A percentile compares a stretch with the other conserved stretches of the same genome.
Conservation (phyloP, 2,113 vertebrate species). For the Corythoichthys intestinalis region DNA sequence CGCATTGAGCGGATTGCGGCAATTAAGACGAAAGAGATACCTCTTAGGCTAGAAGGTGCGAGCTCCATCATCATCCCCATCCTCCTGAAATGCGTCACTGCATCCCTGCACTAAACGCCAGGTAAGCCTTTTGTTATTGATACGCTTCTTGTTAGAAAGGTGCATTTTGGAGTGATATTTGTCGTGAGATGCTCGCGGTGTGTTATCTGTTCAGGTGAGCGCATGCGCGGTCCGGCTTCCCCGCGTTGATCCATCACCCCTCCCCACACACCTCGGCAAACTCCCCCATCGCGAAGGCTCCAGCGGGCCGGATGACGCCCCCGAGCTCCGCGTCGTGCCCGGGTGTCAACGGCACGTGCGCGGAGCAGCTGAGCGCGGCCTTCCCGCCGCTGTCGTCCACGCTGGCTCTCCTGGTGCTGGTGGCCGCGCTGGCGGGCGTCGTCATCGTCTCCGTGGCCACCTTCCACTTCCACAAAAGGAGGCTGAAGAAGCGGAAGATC, state of each 20-base stretch:
- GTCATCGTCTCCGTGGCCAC: constrained; percentile 91
- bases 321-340: constrained; percentile 78
- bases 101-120: constrained; percentile 39
- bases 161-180: not conserved
- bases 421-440: constrained; percentile 87
- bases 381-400: constrained; percentile 92
- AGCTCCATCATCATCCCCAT: constrained; percentile 35
- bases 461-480: constrained; percentile 93
- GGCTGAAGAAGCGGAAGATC: constrained; percentile 95
- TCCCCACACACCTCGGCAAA: not conserved
- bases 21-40: constrained; percentile 15
- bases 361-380: constrained; percentile 80
- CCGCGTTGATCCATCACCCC: constrained; percentile 51
- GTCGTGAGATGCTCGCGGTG: constrained; percentile 15
- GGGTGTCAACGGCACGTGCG: constrained; percentile 77
- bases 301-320: constrained; percentile 79
- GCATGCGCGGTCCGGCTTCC: constrained; percentile 62
- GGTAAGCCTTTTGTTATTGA: constrained; percentile 49
- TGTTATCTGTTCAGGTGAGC: constrained; percentile 59
- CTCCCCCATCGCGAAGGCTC: constrained; percentile 30
- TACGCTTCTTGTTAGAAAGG: no score
- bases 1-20: constrained; percentile 45
- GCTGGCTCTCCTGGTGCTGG: constrained; percentile 88
- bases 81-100: constrained; percentile 67
- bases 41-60: constrained; percentile 31